Evolutionary conservation across 2,888 invertebrate genomes (phyloP), one percentile per base, ranked within the genome.

Genomic region (Ametastegia equiseti): DNA sequence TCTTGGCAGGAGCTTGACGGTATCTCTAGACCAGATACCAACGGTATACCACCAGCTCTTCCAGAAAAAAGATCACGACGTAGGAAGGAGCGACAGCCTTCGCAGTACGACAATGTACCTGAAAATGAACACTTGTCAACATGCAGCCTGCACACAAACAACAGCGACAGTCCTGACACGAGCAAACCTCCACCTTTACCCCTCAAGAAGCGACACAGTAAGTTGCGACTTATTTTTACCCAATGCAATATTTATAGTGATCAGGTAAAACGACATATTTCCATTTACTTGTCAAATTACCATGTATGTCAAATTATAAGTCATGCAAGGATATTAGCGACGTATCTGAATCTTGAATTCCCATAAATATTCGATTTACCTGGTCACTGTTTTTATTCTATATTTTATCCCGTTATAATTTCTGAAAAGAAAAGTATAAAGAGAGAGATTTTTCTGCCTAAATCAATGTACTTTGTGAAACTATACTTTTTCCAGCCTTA

Each of bases 201-300:
- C 60, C 95, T 96, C 67, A 98, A 98, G 93, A 98, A 98, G 92
- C 96, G 97, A 92, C 97, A 98, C 94, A 98, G 98, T 98, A 95
- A 97, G 98, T 97, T 92, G 88, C 82, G 82, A 54, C 36, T 50
- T 54, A 33, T 75, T n/a, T n/a, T 54, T 15, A 30, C 7, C 75
- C 63, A 45, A 65, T 45, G 82, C 54, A 78, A 78, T 75, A 65
- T 80, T 54, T 42, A 54, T 71, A 36, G 47, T 69, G 82, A 81
- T 79, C 75, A 33, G 50, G 23, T 54, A 27, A 33, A 75, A 54
- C 33, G 13, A 50, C 27, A 27, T 30, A 11, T 71, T 45, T 47
- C 23, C 23, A 45, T 42, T 30, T 15, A n/a, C 30, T 45, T 47
- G 27, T 30, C 13, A 30, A 71, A 5, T 15, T 71, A n/a, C 45